Evolutionary conservation across 2,888 invertebrate genomes (phyloP).

Genomic region (Cyaniris semiargus): DNA sequence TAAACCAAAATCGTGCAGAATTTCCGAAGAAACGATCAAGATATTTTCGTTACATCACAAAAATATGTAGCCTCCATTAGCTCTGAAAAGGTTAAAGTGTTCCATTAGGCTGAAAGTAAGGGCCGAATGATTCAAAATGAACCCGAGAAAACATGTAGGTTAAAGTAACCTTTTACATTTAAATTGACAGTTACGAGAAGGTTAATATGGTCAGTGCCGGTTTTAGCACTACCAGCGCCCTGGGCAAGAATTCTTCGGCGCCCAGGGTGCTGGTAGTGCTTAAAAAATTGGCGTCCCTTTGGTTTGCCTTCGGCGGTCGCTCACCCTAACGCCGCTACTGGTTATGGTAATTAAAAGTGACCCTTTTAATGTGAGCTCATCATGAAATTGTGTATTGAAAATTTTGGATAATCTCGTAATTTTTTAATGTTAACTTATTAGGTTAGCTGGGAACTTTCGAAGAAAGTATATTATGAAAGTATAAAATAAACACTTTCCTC

Average conservation of each 20-base stretch:
- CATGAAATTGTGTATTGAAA: background rate
- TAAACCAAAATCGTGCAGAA: no score
- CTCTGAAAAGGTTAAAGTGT: conserved; percentile 6
- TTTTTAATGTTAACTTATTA: no score
- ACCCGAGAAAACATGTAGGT: conserved; percentile 7
- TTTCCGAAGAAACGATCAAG: background rate
- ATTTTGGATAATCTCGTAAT: background rate
- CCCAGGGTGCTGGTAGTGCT: no score
- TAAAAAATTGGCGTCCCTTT: no score
- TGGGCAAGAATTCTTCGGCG: no score
- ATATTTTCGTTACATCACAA: background rate
- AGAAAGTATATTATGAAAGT: no score
- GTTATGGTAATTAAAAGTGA: background rate
- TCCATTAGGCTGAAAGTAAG: conserved; percentile 1
- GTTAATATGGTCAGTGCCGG: background rate
- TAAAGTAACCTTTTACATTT: background rate
- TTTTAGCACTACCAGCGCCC: no score
- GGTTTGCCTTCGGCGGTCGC: no score
- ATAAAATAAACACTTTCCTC: no score
- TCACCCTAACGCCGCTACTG: no score
- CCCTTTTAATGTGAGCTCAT: background rate
- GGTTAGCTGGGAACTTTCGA: no score
- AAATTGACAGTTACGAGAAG: background rate
- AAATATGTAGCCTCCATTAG: conserved; percentile 16
- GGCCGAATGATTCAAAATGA: background rate